Conservation (phyloP, 2,113 vertebrate genomes). For the Chlorodrepanis virens region DNA sequence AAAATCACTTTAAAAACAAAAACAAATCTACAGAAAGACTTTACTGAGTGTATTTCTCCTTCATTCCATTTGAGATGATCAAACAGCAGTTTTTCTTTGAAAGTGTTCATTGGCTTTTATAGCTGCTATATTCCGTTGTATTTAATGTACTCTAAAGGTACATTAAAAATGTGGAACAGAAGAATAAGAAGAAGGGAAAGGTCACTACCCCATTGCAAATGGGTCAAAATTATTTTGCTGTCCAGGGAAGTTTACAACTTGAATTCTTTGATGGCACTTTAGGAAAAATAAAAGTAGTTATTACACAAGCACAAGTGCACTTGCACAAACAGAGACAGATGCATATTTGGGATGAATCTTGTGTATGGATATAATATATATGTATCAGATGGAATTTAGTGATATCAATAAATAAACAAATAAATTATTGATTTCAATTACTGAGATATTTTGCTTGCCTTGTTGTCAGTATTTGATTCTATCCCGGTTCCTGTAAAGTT, state of each 20-base stretch:
- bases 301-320: neutral
- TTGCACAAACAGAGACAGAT: neutral
- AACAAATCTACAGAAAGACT: neutral
- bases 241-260: neutral
- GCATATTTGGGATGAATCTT: neutral
- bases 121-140: neutral
- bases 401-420: neutral
- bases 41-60: neutral
- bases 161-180: neutral
- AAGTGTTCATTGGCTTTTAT: neutral
- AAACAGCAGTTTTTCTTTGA: slow-evolving; percentile 18
- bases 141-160: slow-evolving; percentile 20
- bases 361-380: neutral
- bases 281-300: neutral
- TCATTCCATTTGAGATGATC: neutral
- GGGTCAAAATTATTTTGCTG: neutral
- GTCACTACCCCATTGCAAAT: neutral
- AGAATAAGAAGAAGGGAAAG: neutral
- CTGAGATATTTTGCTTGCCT: neutral
- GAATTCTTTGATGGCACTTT: neutral
- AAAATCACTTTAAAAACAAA: neutral
- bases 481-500: neutral
- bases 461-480: neutral
- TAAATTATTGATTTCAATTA: neutral
- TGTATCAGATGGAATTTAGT: neutral